phyloP scores from a whole-genome alignment of 2,113 vertebrate species.

The Hucho hucho region DNA sequence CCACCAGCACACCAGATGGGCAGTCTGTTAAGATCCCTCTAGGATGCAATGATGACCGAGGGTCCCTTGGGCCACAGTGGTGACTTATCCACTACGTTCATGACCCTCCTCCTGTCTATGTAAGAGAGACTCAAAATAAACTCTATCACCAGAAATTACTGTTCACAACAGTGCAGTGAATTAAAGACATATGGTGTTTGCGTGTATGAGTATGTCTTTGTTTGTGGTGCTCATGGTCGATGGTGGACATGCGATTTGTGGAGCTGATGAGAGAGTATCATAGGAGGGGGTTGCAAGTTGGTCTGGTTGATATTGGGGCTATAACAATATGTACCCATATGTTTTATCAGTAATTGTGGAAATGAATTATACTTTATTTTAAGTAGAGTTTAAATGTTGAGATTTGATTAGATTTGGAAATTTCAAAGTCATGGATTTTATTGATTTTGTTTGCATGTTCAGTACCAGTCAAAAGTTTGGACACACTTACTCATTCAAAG shows the following conservation, averaged over 20 bases:
- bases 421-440: background rate
- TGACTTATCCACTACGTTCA: background rate
- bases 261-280: background rate
- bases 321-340: background rate
- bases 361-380: background rate
- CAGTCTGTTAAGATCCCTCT: background rate
- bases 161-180: background rate
- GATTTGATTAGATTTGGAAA: background rate
- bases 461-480: too few species aligned
- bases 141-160: background rate
- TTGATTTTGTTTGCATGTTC: too few species aligned
- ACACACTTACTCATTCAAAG: too few species aligned
- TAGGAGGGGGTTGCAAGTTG: background rate
- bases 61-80: background rate
- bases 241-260: background rate
- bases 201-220: conserved; percentile 2
- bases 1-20: conserved; percentile 5
- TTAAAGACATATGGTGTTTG: conserved; percentile 18
- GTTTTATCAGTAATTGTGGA: background rate
- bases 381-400: background rate
- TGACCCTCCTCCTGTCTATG: background rate
- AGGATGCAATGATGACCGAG: background rate
- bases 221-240: background rate
- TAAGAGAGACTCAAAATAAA: background rate
- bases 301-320: background rate